Base-by-base conservation (phyloP, 2,113 vertebrate genomes). In the Elanoides forficatus region DNA sequence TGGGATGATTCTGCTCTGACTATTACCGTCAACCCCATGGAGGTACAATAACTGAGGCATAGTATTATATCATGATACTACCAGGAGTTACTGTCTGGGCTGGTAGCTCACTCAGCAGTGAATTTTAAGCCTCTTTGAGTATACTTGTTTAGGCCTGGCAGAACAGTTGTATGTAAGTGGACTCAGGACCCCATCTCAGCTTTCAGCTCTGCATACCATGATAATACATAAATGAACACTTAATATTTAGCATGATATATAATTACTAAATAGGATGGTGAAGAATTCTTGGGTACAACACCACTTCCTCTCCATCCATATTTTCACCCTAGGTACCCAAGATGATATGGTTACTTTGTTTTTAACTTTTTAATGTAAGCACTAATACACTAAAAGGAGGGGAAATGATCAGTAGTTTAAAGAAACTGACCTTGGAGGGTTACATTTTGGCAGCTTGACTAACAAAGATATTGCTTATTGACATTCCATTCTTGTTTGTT, bases 1-100 rank as follows among this genome's bases (percentile, higher is more conserved):
- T 99, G 99, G 99, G 99, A 99, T 15, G 98, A 99, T 94, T 99
- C 99, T 11, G 98, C 99, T 9, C 98, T 99, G 85, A 99, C 99
- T 2, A 99, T 99, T 97, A 99, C 99, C 0, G 97, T 99, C 95
- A 99, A 99, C 91, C 99, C 99, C 18, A 99, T 99, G 99, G 99
- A 99, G 99, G 99, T 99, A 98, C 94, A 6, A 6, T 17, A 32
- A 6, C 88, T 13, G 30, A 70, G 27, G 10, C 47, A 20, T 4
- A 26, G 19, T n/a, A 3, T 5, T 47, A 10, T 12, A 6, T 22
- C 13, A 4, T 34, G 43, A 32, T 75, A 42, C 18, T 59, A 32
- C 32, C 30, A 16, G 48, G 45, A 47, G 40, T 13, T 73, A 11
- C 11, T 36, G n/a, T 36, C 78, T n/a, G 73, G 27, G 22, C 18